phyloP scores from a whole-genome alignment of 2,797 vertebrate species.

The Argentina silus region DNA sequence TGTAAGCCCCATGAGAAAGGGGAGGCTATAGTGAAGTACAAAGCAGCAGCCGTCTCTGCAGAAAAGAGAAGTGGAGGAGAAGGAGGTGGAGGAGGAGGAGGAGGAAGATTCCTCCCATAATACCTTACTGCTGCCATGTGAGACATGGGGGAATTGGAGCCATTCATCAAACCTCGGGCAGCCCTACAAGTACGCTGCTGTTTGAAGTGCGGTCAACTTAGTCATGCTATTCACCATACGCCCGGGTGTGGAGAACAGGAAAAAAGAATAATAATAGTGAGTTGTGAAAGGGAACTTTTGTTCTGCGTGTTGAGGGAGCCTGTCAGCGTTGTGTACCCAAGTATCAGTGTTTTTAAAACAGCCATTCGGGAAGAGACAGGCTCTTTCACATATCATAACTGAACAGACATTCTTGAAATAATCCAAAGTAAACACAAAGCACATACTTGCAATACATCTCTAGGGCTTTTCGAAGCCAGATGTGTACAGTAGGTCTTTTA shows the following conservation, averaged over 20 bases:
- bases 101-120: conserved; percentile 32
- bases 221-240: conserved; percentile 28
- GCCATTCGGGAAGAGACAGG: conserved; percentile 14
- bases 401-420: conserved; percentile 35
- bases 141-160: conserved; percentile 36
- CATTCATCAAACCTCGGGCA: conserved; percentile 50
- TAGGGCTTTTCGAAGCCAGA: neutral
- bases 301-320: conserved; percentile 27
- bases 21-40: neutral
- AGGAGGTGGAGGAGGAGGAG: neutral
- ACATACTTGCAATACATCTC: conserved; percentile 28
- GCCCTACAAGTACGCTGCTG: conserved; percentile 27
- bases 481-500: conserved; percentile 1
- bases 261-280: conserved; percentile 20
- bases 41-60: neutral
- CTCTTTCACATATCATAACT: conserved; percentile 22
- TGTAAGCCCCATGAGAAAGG: neutral
- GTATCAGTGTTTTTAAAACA: conserved; percentile 22
- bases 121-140: conserved; percentile 35
- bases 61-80: neutral
- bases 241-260: neutral
- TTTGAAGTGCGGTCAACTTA: conserved; percentile 48
- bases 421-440: conserved; percentile 48
- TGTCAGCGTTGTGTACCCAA: conserved; percentile 11
- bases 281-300: conserved; percentile 39